phyloP scores from a whole-genome alignment of 2,888 invertebrate species.

The Homarus gammarus region DNA sequence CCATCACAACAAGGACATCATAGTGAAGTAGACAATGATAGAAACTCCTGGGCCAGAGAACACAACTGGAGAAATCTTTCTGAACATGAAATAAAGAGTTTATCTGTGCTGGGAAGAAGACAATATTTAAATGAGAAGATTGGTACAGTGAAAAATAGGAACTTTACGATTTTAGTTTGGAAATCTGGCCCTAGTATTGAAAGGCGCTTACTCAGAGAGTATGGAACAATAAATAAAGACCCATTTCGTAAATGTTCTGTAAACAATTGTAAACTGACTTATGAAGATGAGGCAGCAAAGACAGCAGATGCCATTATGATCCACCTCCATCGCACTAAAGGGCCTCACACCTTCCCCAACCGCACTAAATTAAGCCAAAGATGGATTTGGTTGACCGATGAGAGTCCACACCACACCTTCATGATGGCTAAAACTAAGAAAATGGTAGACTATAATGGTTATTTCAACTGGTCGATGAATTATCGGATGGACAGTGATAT shows the following conservation, averaged over 20 bases:
- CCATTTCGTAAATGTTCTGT: slow-evolving; percentile 84
- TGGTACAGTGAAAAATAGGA: slow-evolving; percentile 76
- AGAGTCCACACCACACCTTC: slow-evolving; percentile 84
- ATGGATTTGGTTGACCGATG: slow-evolving; percentile 87
- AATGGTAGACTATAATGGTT: slow-evolving; percentile 81
- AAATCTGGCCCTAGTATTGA: slow-evolving; percentile 82
- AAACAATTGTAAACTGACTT: slow-evolving; percentile 83
- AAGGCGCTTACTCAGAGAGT: slow-evolving; percentile 82
- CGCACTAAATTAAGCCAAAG: slow-evolving; percentile 81
- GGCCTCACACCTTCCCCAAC: slow-evolving; percentile 81
- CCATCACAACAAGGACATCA: neutral
- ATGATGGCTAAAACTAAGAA: slow-evolving; percentile 79
- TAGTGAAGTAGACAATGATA: neutral
- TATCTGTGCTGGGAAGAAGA: slow-evolving; percentile 68
- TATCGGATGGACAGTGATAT: slow-evolving; percentile 81
- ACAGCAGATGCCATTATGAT: slow-evolving; percentile 85
- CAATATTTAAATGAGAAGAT: slow-evolving; percentile 60
- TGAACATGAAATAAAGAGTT: slow-evolving; percentile 21
- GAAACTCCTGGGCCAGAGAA: neutral
- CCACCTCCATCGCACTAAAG: slow-evolving; percentile 82
- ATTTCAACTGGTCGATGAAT: slow-evolving; percentile 82
- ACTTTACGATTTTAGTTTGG: slow-evolving; percentile 83
- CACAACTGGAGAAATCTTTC: slow-evolving; percentile 69
- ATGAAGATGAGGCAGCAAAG: slow-evolving; percentile 80
- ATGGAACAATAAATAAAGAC: slow-evolving; percentile 80